These are phyloP conservation scores for Nesidiocoris tenuis DNA, from an alignment of 2,888 invertebrate genomes.

Conservation along the genomic window DNA sequence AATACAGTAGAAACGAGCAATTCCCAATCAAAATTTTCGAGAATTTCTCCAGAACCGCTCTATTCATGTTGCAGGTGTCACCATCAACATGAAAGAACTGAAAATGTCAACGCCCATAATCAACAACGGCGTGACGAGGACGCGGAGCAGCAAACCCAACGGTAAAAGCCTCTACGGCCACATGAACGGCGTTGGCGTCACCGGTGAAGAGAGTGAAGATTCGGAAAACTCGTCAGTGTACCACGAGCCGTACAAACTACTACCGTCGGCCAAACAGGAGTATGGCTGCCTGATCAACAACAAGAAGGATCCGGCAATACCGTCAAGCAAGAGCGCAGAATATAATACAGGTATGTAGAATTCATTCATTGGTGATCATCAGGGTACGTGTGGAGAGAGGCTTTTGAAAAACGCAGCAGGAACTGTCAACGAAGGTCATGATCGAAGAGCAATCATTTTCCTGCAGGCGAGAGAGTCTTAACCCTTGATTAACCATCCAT, in stretches of 20 bases:
- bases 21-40: too few relatives aligned
- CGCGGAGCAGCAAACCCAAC: constrained; percentile 40
- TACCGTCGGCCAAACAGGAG: constrained; percentile 56
- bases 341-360: constrained; percentile 53
- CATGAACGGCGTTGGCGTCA: constrained; percentile 51
- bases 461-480: too few relatives aligned
- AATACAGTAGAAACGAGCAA: too few relatives aligned
- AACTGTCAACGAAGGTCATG: too few relatives aligned
- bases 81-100: constrained; percentile 63
- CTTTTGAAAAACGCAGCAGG: too few relatives aligned
- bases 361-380: constrained; percentile 11
- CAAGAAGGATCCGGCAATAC: constrained; percentile 56
- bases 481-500: too few relatives aligned
- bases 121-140: constrained; percentile 59
- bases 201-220: constrained; percentile 58
- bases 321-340: constrained; percentile 59
- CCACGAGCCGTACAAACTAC: constrained; percentile 61
- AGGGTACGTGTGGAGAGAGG: background rate
- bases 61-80: constrained; percentile 54
- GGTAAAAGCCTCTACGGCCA: constrained; percentile 55
- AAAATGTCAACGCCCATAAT: constrained; percentile 62
- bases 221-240: constrained; percentile 61
- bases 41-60: too few relatives aligned
- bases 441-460: too few relatives aligned
- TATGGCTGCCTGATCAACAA: constrained; percentile 56